Evolutionary conservation across 1,140 invertebrate species (phyloP).

Genomic region (Heliconius hermathena): DNA sequence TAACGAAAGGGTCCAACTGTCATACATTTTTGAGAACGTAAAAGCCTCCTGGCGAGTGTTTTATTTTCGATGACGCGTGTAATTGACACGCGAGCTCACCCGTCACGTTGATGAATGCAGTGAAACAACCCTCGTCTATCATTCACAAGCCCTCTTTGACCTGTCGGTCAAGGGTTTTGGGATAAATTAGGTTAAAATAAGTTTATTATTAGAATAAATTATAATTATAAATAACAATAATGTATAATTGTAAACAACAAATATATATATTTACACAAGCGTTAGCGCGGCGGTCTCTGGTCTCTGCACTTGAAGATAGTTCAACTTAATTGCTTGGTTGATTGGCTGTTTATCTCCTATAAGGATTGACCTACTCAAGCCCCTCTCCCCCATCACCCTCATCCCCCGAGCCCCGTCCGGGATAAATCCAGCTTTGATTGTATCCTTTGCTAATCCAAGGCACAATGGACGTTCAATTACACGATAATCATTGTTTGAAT

Average conservation of each 20-base stretch:
- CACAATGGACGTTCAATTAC: slow-evolving; percentile 31
- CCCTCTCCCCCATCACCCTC: background rate
- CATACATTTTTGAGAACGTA: slow-evolving; percentile 18
- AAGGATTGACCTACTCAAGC: slow-evolving; percentile 1
- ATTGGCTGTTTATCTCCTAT: slow-evolving; percentile 32
- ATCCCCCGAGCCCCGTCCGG: background rate
- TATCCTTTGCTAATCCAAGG: slow-evolving; percentile 34
- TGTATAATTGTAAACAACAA: too few species aligned
- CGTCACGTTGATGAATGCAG: background rate
- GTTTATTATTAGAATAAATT: background rate
- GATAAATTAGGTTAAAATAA: background rate
- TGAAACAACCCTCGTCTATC: background rate
- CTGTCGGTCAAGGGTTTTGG: background rate
- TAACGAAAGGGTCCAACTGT: slow-evolving; percentile 7
- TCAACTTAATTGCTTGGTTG: slow-evolving; percentile 34
- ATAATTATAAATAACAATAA: too few species aligned
- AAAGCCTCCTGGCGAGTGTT: slow-evolving; percentile 7
- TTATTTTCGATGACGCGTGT: slow-evolving; percentile 22
- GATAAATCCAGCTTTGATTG: slow-evolving; percentile 35
- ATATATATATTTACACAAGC: too few species aligned
- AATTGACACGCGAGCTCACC: slow-evolving; percentile 17
- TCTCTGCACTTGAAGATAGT: slow-evolving; percentile 9
- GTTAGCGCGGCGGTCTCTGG: too few species aligned
- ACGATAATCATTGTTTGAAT: slow-evolving; percentile 23
- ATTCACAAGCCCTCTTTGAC: background rate